A percentile compares a stretch with the other conserved stretches of the same genome.
phyloP scores from a whole-genome alignment of 2,888 invertebrate genomes.

The Epistrophe eligans region DNA sequence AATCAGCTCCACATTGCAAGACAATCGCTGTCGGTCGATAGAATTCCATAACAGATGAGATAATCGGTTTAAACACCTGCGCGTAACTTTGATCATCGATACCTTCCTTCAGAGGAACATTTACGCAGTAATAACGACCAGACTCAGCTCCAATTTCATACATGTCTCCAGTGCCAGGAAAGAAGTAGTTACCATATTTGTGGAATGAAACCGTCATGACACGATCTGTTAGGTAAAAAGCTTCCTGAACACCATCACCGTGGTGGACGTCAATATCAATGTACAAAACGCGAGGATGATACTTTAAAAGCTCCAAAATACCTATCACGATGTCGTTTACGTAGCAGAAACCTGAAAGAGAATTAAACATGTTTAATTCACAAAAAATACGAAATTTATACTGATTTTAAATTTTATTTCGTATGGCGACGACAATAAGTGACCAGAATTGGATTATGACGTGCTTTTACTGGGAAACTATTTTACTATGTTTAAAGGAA shows the following conservation, averaged over 20 bases:
- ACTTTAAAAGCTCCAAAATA: constrained; percentile 96
- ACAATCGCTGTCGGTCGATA: constrained; percentile 99
- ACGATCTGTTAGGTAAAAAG: constrained; percentile 97
- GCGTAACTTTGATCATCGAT: constrained; percentile 97
- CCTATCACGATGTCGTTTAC: constrained; percentile 99
- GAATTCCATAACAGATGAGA: constrained; percentile 97
- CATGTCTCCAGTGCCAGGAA: constrained; percentile 99
- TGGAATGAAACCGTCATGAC: constrained; percentile 99
- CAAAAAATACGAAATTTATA: too few relatives aligned
- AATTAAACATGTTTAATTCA: not conserved
- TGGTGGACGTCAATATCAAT: constrained; percentile 99
- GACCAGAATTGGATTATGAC: too few relatives aligned
- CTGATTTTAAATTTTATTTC: too few relatives aligned
- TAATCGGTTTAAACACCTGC: constrained; percentile 97
- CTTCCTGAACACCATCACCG: constrained; percentile 97
- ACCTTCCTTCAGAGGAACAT: constrained; percentile 98
- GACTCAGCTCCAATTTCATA: constrained; percentile 98
- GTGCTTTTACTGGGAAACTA: too few relatives aligned
- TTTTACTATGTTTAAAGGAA: too few relatives aligned
- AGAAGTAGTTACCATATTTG: constrained; percentile 98
- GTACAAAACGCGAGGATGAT: constrained; percentile 96
- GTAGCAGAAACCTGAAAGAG: constrained; percentile 94
- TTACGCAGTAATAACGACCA: constrained; percentile 98
- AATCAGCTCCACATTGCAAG: constrained; percentile 99
- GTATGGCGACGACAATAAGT: too few relatives aligned